Evolutionary conservation across 2,888 invertebrate species (phyloP), one percentile per base, ranked within the genome.

Genomic region (Brenthis ino): DNA sequence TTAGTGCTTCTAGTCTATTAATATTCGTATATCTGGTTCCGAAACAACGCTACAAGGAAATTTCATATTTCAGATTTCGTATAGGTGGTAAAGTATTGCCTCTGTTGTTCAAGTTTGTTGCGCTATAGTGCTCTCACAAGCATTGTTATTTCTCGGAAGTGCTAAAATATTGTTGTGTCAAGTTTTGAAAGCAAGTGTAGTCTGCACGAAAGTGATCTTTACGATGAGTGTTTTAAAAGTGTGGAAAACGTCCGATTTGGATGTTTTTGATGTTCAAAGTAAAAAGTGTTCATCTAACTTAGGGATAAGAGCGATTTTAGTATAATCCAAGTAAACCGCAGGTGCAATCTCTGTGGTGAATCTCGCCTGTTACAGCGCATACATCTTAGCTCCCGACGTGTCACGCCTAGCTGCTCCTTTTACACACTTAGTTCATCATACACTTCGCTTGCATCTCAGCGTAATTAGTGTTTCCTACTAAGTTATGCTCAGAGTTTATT

Each of bases 91-190:
- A 88, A 85, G 85, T 79, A 87, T 85, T 80, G 83, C 86, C 82
- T 80, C 77, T 80, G 81, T 77, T 81, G 80, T 80, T 82, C 82
- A 83, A 85, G 84, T 88, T 86, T 83, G 82, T 80, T 77, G 80
- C 81, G 6, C 48, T 67, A 82, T 83, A 87, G 85, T 85, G 85
- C 87, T 87, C 80, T 81, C 80, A 81, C 80, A 80, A 82, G 85
- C 86, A 89, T 89, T 90, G 91, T 91, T 91, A 89, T 91, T 91
- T 90, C 89, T 88, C 81, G 84, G 77, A 81, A 88, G 87, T 83
- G 86, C 83, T 91, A 87, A 91, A 88, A 91, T 90, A 91, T 90
- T 86, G 85, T 83, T 77, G 82, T 80, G 81, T 80, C 79, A 81
- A 79, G 80, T 81, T 82, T 82, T 81, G 76, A 79, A 81, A 82